Evolutionary conservation across 1,140 invertebrate genomes (phyloP).

Genomic region (Pogonomyrmex californicus): DNA sequence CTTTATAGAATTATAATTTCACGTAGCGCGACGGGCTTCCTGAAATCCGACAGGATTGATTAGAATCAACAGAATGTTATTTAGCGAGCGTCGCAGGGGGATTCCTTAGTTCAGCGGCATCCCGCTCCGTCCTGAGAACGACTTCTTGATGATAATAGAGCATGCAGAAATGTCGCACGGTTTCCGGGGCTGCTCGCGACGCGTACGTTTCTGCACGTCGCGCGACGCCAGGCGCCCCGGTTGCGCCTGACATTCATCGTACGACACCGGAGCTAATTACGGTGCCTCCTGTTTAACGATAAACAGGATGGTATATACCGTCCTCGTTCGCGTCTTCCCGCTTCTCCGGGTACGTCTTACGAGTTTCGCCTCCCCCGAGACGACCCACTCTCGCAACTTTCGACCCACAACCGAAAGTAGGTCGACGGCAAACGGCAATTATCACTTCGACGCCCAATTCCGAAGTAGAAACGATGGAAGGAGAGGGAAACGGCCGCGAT

Average conservation of each 20-base stretch:
- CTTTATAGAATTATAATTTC: slow-evolving; percentile 7
- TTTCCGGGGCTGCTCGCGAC: slow-evolving; percentile 43
- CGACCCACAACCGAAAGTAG: slow-evolving; percentile 43
- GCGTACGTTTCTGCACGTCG: slow-evolving; percentile 41
- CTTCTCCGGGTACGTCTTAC: background rate
- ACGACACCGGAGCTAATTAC: slow-evolving; percentile 53
- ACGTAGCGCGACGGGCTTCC: background rate
- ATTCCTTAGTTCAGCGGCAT: slow-evolving; percentile 25
- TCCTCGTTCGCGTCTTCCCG: slow-evolving; percentile 6
- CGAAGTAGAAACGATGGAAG: background rate
- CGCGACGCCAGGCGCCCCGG: slow-evolving; percentile 11
- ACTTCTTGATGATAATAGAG: slow-evolving; percentile 38
- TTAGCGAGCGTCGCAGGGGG: slow-evolving; percentile 11
- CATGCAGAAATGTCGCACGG: slow-evolving; percentile 24
- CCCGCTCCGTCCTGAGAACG: background rate
- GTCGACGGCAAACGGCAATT: slow-evolving; percentile 50
- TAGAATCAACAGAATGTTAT: slow-evolving; percentile 9
- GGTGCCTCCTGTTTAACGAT: slow-evolving; percentile 43
- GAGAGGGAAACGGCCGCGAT: background rate
- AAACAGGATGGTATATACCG: slow-evolving; percentile 35
- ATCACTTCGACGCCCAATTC: slow-evolving; percentile 35
- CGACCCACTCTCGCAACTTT: slow-evolving; percentile 42
- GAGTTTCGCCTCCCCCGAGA: background rate
- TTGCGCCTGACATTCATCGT: slow-evolving; percentile 53
- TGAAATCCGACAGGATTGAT: slow-evolving; percentile 21